Base-by-base conservation (phyloP, 2,113 vertebrate genomes). In the Macheiramphus alcinus region DNA sequence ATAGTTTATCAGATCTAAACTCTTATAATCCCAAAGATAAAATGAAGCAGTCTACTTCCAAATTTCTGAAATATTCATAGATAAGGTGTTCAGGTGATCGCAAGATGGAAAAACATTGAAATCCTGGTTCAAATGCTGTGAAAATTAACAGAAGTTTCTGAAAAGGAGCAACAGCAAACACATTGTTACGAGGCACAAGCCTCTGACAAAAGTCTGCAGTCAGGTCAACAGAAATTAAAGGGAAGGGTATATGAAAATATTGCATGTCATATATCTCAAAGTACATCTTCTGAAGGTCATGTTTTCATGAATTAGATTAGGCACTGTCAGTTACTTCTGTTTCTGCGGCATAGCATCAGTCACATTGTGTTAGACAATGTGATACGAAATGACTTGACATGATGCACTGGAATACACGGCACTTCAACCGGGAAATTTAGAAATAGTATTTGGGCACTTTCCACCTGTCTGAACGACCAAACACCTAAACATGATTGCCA, bases 231-330 rank as follows among this genome's bases (percentile, higher is more conserved):
- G 62, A 86, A 86, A 90, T 84, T 70, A 84, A 84, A 75, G 23
- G 21, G 42, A 86, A 93, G 21, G 4, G 9, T 79, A n/a, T 79
- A 56, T 61, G 47, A 94, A 95, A 86, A 91, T 79, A 92, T 32
- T 81, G 13, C 22, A 48, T 56, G 45, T 18, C 76, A 45, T 70
- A 5, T 59, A 89, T 92, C 86, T 96, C 40, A 36, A 90, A 96
- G 55, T 43, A 71, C 43, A 80, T 93, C 70, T 94, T 96, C 83
- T 95, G 90, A 95, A 96, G 78, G 94, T 96, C 89, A 84, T 48
- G 47, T 96, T 97, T 94, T 95, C 86, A 94, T 92, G 70, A 61
- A 96, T 97, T 85, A 94, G 55, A 85, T 97, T 96, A 97, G 70
- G 43, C 53, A 86, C 42, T 96, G 86, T 89, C 94, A 95, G 70